Conservation (phyloP, 2,797 vertebrate species). For the Lepus oiostolus region DNA sequence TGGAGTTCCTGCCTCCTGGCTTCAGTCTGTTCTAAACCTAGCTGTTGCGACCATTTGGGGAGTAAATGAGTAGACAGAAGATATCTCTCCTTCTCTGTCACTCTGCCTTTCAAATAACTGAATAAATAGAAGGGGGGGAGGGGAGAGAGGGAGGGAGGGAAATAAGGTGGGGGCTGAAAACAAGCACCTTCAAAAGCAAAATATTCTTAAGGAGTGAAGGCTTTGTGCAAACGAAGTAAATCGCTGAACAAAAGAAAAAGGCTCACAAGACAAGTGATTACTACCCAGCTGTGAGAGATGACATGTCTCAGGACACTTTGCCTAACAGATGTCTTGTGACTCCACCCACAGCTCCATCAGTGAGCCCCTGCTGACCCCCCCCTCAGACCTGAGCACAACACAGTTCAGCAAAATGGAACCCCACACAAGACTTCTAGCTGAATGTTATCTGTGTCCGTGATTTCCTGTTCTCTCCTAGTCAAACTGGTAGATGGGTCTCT, state of each 20-base stretch:
- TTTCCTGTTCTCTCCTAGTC: constrained; percentile 4
- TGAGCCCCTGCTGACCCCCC: not conserved
- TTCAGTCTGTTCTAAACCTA: too few relatives aligned
- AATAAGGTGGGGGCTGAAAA: not conserved
- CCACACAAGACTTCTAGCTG: not conserved
- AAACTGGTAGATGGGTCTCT: not conserved
- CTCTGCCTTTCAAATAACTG: too few relatives aligned
- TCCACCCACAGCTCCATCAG: not conserved
- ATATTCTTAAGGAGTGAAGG: constrained; percentile 4
- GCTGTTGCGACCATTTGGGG: too few relatives aligned
- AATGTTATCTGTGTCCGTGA: not conserved
- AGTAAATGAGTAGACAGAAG: too few relatives aligned
- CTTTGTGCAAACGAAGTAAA: constrained; percentile 33
- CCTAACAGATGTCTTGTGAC: not conserved
- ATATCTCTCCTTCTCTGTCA: too few relatives aligned
- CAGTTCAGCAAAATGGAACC: constrained; percentile 26
- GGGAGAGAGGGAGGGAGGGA: too few relatives aligned
- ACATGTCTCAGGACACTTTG: not conserved
- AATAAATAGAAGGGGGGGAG: too few relatives aligned
- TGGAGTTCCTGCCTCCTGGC: too few relatives aligned
- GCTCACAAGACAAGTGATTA: not conserved
- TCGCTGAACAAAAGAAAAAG: constrained; percentile 18
- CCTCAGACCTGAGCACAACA: constrained; percentile 7
- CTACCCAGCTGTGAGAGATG: constrained; percentile 1
- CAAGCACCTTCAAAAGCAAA: constrained; percentile 62